Conservation (phyloP, 2,113 vertebrate species). For the Deroptyus accipitrinus region DNA sequence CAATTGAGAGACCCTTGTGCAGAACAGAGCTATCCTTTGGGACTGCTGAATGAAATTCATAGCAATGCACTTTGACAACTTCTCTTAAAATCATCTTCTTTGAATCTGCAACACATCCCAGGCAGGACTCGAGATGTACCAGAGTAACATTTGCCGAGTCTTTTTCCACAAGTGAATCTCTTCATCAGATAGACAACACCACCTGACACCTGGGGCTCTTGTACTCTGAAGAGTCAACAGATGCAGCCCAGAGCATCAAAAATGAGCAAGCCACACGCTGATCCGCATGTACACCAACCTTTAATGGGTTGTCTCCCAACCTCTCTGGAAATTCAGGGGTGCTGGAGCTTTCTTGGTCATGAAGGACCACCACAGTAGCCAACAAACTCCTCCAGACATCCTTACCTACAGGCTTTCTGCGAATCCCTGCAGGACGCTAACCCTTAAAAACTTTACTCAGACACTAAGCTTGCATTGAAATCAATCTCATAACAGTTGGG, state of each 20-base stretch:
- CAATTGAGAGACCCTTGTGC: not conserved
- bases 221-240: not conserved
- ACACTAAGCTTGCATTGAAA: not conserved
- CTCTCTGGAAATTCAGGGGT: not conserved
- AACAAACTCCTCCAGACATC: not conserved
- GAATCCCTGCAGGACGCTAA: not conserved
- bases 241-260: not conserved
- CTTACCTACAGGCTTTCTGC: not conserved
- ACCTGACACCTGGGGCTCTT: conserved; percentile 34
- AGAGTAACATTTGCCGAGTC: not conserved
- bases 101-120: not conserved
- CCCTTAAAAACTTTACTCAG: not conserved
- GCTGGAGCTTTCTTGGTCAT: not conserved
- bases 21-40: not conserved
- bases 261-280: not conserved
- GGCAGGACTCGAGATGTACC: not conserved
- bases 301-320: not conserved
- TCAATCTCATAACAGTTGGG: not conserved
- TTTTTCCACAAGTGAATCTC: conserved; percentile 11
- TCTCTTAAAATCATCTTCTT: not conserved
- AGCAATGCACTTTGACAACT: not conserved
- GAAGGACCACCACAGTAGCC: not conserved
- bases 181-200: conserved; percentile 20
- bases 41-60: not conserved
- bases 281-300: not conserved